Evolutionary conservation across 1,140 invertebrate genomes (phyloP), one percentile per base, ranked within the genome.

Genomic region (Drosophila quadrilineata): DNA sequence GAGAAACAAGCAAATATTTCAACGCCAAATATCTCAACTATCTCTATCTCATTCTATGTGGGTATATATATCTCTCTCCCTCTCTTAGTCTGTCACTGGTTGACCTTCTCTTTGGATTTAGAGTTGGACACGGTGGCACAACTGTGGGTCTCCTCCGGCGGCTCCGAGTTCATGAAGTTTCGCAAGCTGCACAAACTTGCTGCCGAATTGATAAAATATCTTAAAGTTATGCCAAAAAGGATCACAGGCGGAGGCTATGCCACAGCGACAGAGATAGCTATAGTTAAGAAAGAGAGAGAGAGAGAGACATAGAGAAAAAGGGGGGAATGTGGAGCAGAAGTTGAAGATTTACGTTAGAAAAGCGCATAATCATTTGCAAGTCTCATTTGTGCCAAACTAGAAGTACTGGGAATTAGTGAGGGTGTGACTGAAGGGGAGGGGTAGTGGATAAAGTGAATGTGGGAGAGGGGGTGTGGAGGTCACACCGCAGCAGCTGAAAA

Each of bases 331-430:
- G n/a, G 29, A 10, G 14, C 43, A 38, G 28, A 40, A 41, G 63
- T 75, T 82, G 70, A 82, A 60, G 69, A 66, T 50, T 63, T 54
- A 38, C 16, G 64, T 59, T 40, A 41, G 77, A 59, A 68, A 29
- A 70, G 59, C 64, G 72, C 77, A 85, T 71, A 84, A 84, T 84
- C 74, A 84, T 84, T 79, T 79, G 75, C 75, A 65, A 79, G 75
- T 79, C 75, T 79, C 75, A 79, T 79, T 85, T 85, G 73, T 59
- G 52, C 65, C 66, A 77, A n/a, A n/a, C n/a, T n/a, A n/a, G n/a
- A n/a, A n/a, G n/a, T n/a, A n/a, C n/a, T n/a, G n/a, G n/a, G n/a
- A n/a, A n/a, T n/a, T n/a, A 73, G 59, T 72, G 56, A 62, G 29
- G 17, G 22, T 9, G 36, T 33, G 12, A n/a, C 6, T 1, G 19